Evolutionary conservation across 2,888 invertebrate genomes (phyloP).

Genomic region (Xanthorhoe designata): DNA sequence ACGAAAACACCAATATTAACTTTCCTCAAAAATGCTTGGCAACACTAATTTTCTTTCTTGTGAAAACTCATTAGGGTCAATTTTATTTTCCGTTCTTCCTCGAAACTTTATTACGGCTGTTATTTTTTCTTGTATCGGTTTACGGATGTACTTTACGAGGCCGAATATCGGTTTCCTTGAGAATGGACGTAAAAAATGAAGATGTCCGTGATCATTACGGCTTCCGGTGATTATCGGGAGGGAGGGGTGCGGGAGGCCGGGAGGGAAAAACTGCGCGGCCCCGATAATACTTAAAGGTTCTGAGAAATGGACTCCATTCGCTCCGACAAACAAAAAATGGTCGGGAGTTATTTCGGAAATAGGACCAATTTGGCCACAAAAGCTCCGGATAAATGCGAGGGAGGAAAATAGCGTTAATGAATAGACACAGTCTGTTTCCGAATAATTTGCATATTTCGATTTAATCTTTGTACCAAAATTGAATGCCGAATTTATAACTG

Average conservation of each 20-base stretch:
- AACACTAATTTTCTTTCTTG: slow-evolving; percentile 9
- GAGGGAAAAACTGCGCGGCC: slow-evolving; percentile 37
- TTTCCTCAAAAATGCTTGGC: background rate
- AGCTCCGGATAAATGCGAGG: slow-evolving; percentile 21
- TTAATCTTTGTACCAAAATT: slow-evolving; percentile 16
- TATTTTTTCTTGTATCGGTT: slow-evolving; percentile 42
- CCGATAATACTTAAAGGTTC: slow-evolving; percentile 52
- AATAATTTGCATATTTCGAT: slow-evolving; percentile 27
- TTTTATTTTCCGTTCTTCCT: slow-evolving; percentile 30
- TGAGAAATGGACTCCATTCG: slow-evolving; percentile 51
- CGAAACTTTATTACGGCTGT: slow-evolving; percentile 32
- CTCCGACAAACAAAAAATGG: slow-evolving; percentile 46
- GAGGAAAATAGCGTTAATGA: slow-evolving; percentile 17
- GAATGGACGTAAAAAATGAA: slow-evolving; percentile 51
- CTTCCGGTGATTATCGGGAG: slow-evolving; percentile 55
- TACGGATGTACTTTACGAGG: slow-evolving; percentile 35
- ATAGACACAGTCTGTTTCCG: slow-evolving; percentile 27
- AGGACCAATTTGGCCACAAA: slow-evolving; percentile 46
- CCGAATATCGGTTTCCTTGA: slow-evolving; percentile 45
- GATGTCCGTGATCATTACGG: slow-evolving; percentile 54
- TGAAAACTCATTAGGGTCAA: slow-evolving; percentile 27
- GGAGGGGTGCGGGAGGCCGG: slow-evolving; percentile 24
- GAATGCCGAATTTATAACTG: slow-evolving; percentile 8
- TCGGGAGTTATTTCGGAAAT: slow-evolving; percentile 44
- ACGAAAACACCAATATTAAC: background rate